These are phyloP conservation scores for Monopis laevigella DNA, from an alignment of 2,888 invertebrate species.

Conservation along the genomic window DNA sequence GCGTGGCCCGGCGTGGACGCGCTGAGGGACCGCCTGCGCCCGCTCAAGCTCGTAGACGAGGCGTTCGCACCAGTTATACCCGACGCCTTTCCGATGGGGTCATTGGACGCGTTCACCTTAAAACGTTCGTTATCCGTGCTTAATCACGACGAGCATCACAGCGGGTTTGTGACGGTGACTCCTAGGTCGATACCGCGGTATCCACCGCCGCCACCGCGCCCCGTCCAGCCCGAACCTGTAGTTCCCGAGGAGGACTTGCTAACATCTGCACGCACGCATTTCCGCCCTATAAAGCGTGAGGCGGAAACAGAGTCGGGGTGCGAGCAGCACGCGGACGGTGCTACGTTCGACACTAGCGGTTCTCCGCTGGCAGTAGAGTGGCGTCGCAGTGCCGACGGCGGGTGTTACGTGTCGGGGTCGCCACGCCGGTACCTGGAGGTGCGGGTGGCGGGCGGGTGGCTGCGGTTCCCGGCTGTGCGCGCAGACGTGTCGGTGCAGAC, in stretches of 20 bases:
- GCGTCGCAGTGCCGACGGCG: conserved; percentile 73
- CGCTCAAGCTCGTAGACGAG: conserved; percentile 44
- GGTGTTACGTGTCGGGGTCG: conserved; percentile 33
- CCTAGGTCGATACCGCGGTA: conserved; percentile 69
- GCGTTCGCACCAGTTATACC: conserved; percentile 46
- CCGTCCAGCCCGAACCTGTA: conserved; percentile 68
- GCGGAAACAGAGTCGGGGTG: conserved; percentile 29
- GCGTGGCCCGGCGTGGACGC: conserved; percentile 17
- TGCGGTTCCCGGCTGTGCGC: conserved; percentile 39
- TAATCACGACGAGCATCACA: conserved; percentile 70
- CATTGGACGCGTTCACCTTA: conserved; percentile 29
- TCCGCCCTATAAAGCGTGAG: conserved; percentile 79
- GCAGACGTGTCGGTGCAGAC: conserved; percentile 23
- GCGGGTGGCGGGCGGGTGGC: conserved; percentile 25
- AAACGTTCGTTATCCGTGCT: conserved; percentile 65
- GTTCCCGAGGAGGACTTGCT: conserved; percentile 75
- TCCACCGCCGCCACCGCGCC: conserved; percentile 32
- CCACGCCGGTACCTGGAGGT: conserved; percentile 56
- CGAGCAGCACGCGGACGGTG: conserved; percentile 71
- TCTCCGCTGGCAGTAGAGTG: conserved; percentile 72
- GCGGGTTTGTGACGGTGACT: conserved; percentile 70
- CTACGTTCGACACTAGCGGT: conserved; percentile 74
- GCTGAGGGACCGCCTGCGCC: conserved; percentile 26
- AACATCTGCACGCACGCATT: conserved; percentile 82
- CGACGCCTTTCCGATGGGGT: conserved; percentile 45